These are phyloP conservation scores for Petrocephalus zakoni DNA, from an alignment of 2,113 vertebrate species.

Conservation along the genomic window DNA sequence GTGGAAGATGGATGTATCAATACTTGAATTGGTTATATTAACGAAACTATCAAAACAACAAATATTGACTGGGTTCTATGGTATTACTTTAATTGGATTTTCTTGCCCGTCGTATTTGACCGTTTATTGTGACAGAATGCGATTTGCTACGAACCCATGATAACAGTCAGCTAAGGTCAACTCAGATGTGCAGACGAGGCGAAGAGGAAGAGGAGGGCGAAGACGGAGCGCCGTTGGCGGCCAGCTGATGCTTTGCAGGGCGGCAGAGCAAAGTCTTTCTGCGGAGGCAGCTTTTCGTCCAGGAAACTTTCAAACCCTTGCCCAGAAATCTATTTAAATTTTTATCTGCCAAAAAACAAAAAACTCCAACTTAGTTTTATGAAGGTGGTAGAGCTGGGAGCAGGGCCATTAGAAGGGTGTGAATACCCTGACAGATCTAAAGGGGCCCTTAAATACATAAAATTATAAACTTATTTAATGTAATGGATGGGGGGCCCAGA, in stretches of 20 bases:
- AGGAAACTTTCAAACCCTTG: neutral
- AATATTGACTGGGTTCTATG: neutral
- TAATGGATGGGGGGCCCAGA: neutral
- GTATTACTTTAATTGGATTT: neutral
- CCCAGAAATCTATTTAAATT: conserved; percentile 15
- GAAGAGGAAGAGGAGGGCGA: neutral
- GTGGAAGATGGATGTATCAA: neutral
- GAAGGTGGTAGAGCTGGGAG: neutral
- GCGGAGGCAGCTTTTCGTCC: neutral
- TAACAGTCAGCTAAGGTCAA: neutral
- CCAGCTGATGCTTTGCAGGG: neutral
- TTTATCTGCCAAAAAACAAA: neutral
- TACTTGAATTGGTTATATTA: neutral
- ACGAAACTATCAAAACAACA: neutral
- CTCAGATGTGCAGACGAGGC: neutral
- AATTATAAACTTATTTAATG: too few species aligned
- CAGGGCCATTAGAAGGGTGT: neutral
- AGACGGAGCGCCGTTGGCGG: neutral
- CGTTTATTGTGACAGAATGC: neutral
- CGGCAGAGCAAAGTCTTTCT: neutral
- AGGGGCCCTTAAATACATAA: too few species aligned
- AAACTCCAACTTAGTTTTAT: neutral
- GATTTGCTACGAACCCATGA: neutral
- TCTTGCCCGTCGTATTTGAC: neutral
- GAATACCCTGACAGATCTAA: too few species aligned